Evolutionary conservation across 1,140 invertebrate species (phyloP), one percentile per base, ranked within the genome.

Genomic region (Drosophila sproati): DNA sequence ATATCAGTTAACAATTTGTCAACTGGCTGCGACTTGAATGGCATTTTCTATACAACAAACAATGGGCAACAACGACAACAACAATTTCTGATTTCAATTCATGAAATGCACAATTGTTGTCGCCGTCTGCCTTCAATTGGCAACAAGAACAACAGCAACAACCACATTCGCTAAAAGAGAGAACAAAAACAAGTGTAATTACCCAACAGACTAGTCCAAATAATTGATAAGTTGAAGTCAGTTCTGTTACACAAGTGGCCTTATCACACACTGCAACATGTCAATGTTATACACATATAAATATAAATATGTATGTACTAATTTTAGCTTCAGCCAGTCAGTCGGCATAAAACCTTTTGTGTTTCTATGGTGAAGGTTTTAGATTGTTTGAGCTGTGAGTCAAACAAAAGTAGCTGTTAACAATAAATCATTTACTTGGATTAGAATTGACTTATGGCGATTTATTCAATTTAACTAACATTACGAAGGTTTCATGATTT

Each of bases 1-100:
- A 88, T 88, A 88, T 88, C 83, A 88, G 83, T 83, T 88, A 77
- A 89, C 83, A 88, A 88, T 88, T 88, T 88, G 83, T 88, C 83
- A 88, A 85, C 77, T 64, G 66, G 52, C 80, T 71, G 77, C 80
- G 83, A 88, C 85, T 89, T 82, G 82, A 88, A 89, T 88, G 83
- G 83, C 83, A 89, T 83, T 88, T 82, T 82, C 83, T 68, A 78
- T 76, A 62, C 52, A 12, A 6, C 31, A 73, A 87, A 88, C 85
- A 88, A 88, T 82, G 75, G 80, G 41, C 79, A 85, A 55, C 64
- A 67, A 73, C 32, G 68, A 43, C 41, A 64, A 78, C 63, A 63
- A 45, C 50, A 35, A 48, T 50, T 62, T 48, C 32, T 57, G 69
- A 61, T 77, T 89, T 66, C 80, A 80, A 88, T 88, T 88, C 85